Evolutionary conservation across 2,888 invertebrate species (phyloP).

Genomic region (Willowsia nigromaculata): DNA sequence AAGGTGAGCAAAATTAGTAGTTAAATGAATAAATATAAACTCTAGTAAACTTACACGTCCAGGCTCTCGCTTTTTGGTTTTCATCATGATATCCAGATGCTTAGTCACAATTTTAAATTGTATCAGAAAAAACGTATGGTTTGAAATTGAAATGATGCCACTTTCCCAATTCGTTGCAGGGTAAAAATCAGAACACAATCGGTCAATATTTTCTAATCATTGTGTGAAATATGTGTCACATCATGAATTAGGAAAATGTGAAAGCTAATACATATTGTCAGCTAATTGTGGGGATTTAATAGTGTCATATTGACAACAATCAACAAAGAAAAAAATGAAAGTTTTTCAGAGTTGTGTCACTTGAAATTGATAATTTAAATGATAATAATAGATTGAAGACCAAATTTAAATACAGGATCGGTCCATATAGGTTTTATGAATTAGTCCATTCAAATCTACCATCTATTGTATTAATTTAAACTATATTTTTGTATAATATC

Average conservation of each 20-base stretch:
- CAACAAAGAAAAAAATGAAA: slow-evolving; percentile 50
- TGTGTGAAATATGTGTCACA: slow-evolving; percentile 48
- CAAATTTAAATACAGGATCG: slow-evolving; percentile 44
- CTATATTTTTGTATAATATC: background rate
- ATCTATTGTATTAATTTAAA: background rate
- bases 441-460: background rate
- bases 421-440: background rate
- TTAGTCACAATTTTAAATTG: background rate
- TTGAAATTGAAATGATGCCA: slow-evolving; percentile 43
- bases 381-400: background rate
- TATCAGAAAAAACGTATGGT: too few relatives aligned
- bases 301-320: slow-evolving; percentile 58
- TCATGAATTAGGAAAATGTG: slow-evolving; percentile 61
- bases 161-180: slow-evolving; percentile 20
- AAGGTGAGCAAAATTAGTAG: background rate
- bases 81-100: slow-evolving; percentile 14
- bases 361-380: background rate
- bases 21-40: background rate
- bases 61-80: background rate
- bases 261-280: slow-evolving; percentile 54
- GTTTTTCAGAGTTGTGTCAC: background rate
- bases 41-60: background rate
- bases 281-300: slow-evolving; percentile 42
- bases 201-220: slow-evolving; percentile 18
- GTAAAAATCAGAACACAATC: background rate